Evolutionary conservation across 1,140 invertebrate genomes (phyloP).

Genomic region (Pseudomyrmex sp.): DNA sequence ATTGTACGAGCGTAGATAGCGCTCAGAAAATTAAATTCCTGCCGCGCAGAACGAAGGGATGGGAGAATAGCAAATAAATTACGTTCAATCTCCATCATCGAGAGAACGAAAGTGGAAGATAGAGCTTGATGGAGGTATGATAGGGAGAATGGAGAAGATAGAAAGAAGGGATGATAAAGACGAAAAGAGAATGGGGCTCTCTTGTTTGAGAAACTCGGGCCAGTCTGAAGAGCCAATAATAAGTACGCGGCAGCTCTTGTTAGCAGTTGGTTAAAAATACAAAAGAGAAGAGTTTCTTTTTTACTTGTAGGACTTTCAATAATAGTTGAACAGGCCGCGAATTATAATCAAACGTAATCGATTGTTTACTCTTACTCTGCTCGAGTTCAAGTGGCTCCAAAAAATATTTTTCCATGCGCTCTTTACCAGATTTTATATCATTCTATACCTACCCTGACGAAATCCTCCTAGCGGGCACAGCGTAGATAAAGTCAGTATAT

Average conservation of each 20-base stretch:
- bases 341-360: constrained; percentile 63
- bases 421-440: constrained; percentile 6
- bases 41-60: constrained; percentile 41
- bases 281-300: constrained; percentile 45
- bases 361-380: constrained; percentile 57
- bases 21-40: constrained; percentile 69
- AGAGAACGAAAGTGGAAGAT: constrained; percentile 36
- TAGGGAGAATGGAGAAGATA: constrained; percentile 28
- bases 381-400: constrained; percentile 28
- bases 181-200: constrained; percentile 39
- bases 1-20: constrained; percentile 59
- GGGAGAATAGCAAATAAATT: constrained; percentile 76
- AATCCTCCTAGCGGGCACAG: not conserved
- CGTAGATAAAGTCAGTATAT: not conserved
- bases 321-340: constrained; percentile 35
- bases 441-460: not conserved
- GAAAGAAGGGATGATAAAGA: constrained; percentile 39
- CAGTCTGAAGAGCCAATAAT: constrained; percentile 63
- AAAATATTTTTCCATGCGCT: constrained; percentile 15
- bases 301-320: not conserved
- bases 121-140: constrained; percentile 33
- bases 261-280: constrained; percentile 70
- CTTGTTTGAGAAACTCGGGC: constrained; percentile 25
- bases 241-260: constrained; percentile 64
- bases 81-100: constrained; percentile 72